These are phyloP conservation scores for Prenolepis imparis DNA, from an alignment of 2,888 invertebrate species.

Conservation along the genomic window DNA sequence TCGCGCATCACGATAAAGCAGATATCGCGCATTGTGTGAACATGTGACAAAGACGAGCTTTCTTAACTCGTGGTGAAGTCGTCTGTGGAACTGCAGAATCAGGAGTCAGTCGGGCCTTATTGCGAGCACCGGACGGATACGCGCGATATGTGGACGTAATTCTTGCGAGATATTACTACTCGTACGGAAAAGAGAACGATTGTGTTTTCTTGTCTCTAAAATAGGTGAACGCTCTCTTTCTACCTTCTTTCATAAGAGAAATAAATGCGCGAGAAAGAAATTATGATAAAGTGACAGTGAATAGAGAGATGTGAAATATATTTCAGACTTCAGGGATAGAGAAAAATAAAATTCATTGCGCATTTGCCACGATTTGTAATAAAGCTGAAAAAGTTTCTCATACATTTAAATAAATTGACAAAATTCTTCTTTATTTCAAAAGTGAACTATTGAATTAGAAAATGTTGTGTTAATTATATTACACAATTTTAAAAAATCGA, in stretches of 20 bases:
- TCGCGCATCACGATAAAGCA: constrained; percentile 18
- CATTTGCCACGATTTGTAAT: background rate
- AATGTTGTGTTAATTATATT: background rate
- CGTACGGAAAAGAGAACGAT: background rate
- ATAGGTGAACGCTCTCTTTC: background rate
- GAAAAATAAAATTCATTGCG: background rate
- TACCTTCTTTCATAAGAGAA: background rate
- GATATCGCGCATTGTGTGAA: constrained; percentile 21
- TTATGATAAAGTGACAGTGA: constrained; percentile 27
- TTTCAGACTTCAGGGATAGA: background rate
- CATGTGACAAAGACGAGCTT: constrained; percentile 14
- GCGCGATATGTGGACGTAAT: background rate
- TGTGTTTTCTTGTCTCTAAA: constrained; percentile 3
- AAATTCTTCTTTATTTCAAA: background rate
- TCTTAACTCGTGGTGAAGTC: constrained; percentile 2
- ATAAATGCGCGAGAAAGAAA: constrained; percentile 2
- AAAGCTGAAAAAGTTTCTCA: background rate
- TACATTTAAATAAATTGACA: background rate
- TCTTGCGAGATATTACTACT: constrained; percentile 4
- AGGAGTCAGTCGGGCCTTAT: constrained; percentile 13
- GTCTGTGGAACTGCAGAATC: background rate
- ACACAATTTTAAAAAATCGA: background rate
- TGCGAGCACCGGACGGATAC: constrained; percentile 12
- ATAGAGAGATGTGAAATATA: background rate
- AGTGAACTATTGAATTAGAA: background rate